A percentile compares a stretch with the other conserved stretches of the same genome.
Conservation (phyloP, 2,113 vertebrate species). For the Lampris incognitus region DNA sequence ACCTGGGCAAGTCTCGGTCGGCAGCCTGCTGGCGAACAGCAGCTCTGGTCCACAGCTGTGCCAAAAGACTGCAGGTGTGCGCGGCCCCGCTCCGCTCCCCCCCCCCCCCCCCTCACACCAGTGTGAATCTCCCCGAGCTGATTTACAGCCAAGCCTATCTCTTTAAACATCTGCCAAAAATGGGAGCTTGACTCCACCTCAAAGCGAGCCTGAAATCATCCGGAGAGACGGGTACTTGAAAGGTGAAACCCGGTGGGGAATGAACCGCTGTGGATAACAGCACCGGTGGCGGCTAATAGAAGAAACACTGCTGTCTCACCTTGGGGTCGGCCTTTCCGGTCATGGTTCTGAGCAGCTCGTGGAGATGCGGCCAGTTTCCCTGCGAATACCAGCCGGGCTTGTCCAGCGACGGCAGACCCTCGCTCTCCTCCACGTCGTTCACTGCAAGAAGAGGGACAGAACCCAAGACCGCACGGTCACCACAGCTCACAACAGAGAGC, state of each 20-base stretch:
- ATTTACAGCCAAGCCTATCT: constrained; percentile 52
- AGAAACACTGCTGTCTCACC: constrained; percentile 80
- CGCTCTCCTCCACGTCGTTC: constrained; percentile 88
- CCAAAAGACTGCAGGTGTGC: constrained; percentile 32
- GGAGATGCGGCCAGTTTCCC: constrained; percentile 92
- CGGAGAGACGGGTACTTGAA: constrained; percentile 10
- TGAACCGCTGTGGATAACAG: no score
- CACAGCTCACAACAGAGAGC: constrained; percentile 6
- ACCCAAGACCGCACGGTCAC: background rate
- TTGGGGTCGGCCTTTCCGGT: constrained; percentile 90
- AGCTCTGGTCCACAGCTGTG: constrained; percentile 17
- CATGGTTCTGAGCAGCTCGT: constrained; percentile 91
- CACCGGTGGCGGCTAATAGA: no score
- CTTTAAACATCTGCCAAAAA: constrained; percentile 60
- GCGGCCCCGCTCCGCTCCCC: constrained; percentile 29
- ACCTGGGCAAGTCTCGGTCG: no score
- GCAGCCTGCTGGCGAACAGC: constrained; percentile 34
- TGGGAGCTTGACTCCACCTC: constrained; percentile 44
- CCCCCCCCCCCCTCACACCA: constrained; percentile 42
- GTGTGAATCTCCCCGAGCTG: constrained; percentile 58
- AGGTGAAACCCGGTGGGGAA: no score
- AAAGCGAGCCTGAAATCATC: constrained; percentile 23
- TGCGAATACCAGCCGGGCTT: constrained; percentile 98
- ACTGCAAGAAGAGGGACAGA: constrained; percentile 74
- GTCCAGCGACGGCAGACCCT: constrained; percentile 86